These are phyloP conservation scores for Xiphophorus couchianus DNA, from an alignment of 2,113 vertebrate species.

Conservation along the genomic window DNA sequence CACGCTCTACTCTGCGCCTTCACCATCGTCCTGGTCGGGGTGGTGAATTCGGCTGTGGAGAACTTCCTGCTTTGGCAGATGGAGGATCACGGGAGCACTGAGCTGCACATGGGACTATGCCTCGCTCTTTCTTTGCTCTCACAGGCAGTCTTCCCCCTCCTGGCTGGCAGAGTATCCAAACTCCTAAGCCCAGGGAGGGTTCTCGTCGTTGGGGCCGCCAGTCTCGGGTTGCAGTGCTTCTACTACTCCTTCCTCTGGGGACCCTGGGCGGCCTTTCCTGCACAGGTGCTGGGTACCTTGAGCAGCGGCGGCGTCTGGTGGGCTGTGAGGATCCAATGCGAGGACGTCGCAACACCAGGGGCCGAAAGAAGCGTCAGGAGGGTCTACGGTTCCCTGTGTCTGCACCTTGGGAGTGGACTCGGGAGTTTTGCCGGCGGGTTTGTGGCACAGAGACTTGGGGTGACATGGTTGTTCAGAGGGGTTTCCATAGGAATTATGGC, in stretches of 20 bases:
- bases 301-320: slow-evolving; percentile 84
- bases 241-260: slow-evolving; percentile 88
- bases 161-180: slow-evolving; percentile 66
- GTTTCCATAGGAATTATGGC: slow-evolving; percentile 65
- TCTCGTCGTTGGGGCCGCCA: slow-evolving; percentile 66
- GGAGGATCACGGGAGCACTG: slow-evolving; percentile 82
- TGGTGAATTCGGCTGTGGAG: slow-evolving; percentile 63
- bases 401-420: slow-evolving; percentile 75
- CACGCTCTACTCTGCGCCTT: slow-evolving; percentile 74
- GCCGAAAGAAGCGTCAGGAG: slow-evolving; percentile 79
- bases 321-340: slow-evolving; percentile 73
- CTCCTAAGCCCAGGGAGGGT: slow-evolving; percentile 70
- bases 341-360: slow-evolving; percentile 80
- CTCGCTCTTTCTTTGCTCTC: slow-evolving; percentile 79
- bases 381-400: slow-evolving; percentile 75
- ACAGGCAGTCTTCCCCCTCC: slow-evolving; percentile 77
- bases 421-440: slow-evolving; percentile 86
- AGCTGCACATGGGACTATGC: slow-evolving; percentile 85
- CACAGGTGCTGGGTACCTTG: slow-evolving; percentile 81
- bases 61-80: slow-evolving; percentile 92
- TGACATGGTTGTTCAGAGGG: slow-evolving; percentile 77
- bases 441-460: slow-evolving; percentile 69
- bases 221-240: slow-evolving; percentile 81
- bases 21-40: slow-evolving; percentile 80
- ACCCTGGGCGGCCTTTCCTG: slow-evolving; percentile 81